phyloP scores from a whole-genome alignment of 2,888 invertebrate genomes.

The Sphaerophoria rueppellii region DNA sequence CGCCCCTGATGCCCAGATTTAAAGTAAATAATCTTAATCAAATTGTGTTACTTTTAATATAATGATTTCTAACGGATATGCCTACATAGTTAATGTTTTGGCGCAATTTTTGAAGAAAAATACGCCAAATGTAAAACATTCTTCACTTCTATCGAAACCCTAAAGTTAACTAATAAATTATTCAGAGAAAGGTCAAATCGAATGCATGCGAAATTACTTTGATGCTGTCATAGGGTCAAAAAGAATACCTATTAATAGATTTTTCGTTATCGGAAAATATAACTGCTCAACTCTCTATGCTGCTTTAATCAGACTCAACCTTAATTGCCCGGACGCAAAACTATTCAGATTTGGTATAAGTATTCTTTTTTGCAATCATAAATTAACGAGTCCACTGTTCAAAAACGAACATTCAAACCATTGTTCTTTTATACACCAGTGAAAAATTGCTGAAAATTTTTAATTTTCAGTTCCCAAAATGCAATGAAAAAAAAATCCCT shows the following conservation, averaged over 20 bases:
- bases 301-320: not conserved
- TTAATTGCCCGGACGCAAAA: slow-evolving; percentile 7
- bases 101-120: no score
- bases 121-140: not conserved
- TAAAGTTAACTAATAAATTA: slow-evolving; percentile 53
- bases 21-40: no score
- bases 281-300: slow-evolving; percentile 17
- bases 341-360: slow-evolving; percentile 17
- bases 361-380: slow-evolving; percentile 71
- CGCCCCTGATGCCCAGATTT: no score
- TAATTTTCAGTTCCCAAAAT: slow-evolving; percentile 53
- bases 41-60: no score
- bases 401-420: slow-evolving; percentile 57
- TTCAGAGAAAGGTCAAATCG: slow-evolving; percentile 55
- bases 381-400: slow-evolving; percentile 64
- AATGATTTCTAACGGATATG: no score
- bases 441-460: slow-evolving; percentile 70
- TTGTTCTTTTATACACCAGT: slow-evolving; percentile 63
- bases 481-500: slow-evolving; percentile 24
- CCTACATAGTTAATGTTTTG: no score
- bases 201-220: slow-evolving; percentile 63
- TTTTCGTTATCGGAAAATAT: slow-evolving; percentile 11
- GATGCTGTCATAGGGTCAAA: slow-evolving; percentile 63
- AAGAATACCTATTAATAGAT: slow-evolving; percentile 51
- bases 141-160: not conserved